Base-by-base conservation (phyloP, 2,797 vertebrate species). In the Peromyscus nudipes region DNA sequence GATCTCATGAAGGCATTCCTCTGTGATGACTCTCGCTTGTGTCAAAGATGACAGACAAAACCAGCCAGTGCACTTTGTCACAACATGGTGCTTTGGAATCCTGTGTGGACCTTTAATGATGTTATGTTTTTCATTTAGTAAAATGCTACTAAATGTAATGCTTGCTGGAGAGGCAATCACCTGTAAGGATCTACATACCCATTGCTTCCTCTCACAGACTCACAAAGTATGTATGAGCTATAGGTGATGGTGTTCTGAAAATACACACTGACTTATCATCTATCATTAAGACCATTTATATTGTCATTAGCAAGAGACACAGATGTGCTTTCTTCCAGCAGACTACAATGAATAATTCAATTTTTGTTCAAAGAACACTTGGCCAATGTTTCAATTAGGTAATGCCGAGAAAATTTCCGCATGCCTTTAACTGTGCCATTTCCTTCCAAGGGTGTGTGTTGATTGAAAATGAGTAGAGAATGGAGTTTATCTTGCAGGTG, bases 341-440 rank as follows among this genome's bases (percentile, higher is more conserved):
- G 62, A 60, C 62, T 92, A 16, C 83, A 89, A 92, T 46, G 90
- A 89, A 94, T 46, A 88, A 79, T 94, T 85, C 81, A 55, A 9
- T 80, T 90, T 94, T 82, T 89, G 69, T 96, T 97, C 85, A 96
- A 96, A 97, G 83, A 71, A 94, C 94, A 17, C 16, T 94, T 92
- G 84, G 76, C 84, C 37, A 60, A 29, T 88, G 65, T 79, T 95
- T 92, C 91, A 37, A 80, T 96, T 98, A 95, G 87, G 92, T 95
- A 95, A 96, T 91, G 46, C 71, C 57, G 34, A 91, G 89, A 95
- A 96, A 83, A 96, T 95, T 75, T 97, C 81, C 96, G 91, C n/a
- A 91, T 77, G 91, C 40, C 17, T 52, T 83, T 71, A 81, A 65
- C 43, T 11, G 62, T 80, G 88, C 69, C 71, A 65, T 93, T 90